Evolutionary conservation across 2,797 vertebrate genomes (phyloP).

Genomic region (Pipistrellus pipistrellus): DNA sequence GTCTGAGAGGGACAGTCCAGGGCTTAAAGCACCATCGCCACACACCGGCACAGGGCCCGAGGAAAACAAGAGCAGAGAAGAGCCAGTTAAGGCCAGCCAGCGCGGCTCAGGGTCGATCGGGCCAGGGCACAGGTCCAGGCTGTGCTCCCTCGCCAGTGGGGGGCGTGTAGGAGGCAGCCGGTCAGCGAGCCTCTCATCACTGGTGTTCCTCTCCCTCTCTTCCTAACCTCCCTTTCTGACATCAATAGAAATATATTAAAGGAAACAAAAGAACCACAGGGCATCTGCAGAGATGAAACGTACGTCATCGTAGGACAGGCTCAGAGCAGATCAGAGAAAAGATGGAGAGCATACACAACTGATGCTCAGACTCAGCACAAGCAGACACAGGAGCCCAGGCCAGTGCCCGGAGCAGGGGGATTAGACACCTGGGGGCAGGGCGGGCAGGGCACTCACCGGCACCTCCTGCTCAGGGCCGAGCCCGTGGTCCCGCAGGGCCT

Average conservation of each 20-base stretch:
- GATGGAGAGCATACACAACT: rapidly evolving
- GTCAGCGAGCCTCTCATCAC: too few relatives aligned
- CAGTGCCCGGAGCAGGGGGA: not conserved
- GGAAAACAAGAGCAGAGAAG: too few relatives aligned
- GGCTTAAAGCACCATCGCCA: not conserved
- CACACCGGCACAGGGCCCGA: not conserved
- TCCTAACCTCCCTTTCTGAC: too few relatives aligned
- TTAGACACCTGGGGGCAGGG: not conserved
- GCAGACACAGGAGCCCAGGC: not conserved
- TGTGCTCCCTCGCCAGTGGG: too few relatives aligned
- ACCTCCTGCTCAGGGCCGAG: not conserved
- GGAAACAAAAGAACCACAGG: not conserved
- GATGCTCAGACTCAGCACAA: rapidly evolving
- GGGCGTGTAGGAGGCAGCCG: too few relatives aligned
- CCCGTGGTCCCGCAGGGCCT: slow-evolving; percentile 55
- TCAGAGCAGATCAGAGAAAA: not conserved
- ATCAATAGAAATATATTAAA: too few relatives aligned
- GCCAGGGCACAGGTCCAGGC: too few relatives aligned
- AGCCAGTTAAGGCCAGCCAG: too few relatives aligned
- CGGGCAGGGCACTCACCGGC: not conserved
- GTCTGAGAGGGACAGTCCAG: not conserved
- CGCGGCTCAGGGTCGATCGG: too few relatives aligned
- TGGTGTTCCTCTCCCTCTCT: too few relatives aligned
- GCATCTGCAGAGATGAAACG: not conserved
- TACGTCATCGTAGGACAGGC: not conserved